phyloP scores from a whole-genome alignment of 2,888 invertebrate species.

The Cylindroiulus punctatus region DNA sequence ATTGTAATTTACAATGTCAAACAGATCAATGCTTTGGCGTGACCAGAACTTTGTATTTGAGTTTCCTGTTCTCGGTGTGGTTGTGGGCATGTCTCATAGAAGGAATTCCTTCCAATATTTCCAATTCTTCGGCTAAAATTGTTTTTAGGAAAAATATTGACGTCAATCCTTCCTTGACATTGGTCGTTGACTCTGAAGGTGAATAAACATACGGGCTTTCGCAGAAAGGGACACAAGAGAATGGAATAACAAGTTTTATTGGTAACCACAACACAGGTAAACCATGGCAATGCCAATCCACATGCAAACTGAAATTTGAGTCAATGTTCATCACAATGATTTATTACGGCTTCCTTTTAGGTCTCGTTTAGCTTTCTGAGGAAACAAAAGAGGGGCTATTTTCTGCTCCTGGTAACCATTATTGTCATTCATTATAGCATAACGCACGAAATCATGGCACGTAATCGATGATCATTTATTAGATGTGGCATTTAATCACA shows the following conservation, averaged over 20 bases:
- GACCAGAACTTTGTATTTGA: not conserved
- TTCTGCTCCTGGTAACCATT: not conserved
- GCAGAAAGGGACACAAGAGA: not conserved
- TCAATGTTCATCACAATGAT: not conserved
- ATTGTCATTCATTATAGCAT: not conserved
- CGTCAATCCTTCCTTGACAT: not conserved
- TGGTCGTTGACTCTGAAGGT: not conserved
- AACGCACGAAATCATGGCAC: not conserved
- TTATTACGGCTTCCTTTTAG: not conserved
- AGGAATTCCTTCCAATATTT: not conserved
- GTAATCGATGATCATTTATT: conserved; percentile 28
- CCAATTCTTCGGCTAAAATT: not conserved
- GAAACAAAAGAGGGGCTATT: not conserved
- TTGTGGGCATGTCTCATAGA: too few relatives aligned
- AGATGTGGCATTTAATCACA: conserved; percentile 9
- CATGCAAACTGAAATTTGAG: not conserved
- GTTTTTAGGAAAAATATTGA: not conserved
- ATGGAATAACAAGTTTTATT: not conserved
- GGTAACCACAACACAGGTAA: conserved; percentile 33
- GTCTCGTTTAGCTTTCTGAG: not conserved
- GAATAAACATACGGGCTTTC: not conserved
- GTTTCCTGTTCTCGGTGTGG: not conserved
- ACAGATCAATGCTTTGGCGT: not conserved
- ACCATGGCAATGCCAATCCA: conserved; percentile 28
- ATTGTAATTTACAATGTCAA: too few relatives aligned